A percentile compares a stretch with the other conserved stretches of the same genome.
These are phyloP conservation scores for Sturnus vulgaris DNA, from an alignment of 2,113 vertebrate genomes.

Conservation along the genomic window DNA sequence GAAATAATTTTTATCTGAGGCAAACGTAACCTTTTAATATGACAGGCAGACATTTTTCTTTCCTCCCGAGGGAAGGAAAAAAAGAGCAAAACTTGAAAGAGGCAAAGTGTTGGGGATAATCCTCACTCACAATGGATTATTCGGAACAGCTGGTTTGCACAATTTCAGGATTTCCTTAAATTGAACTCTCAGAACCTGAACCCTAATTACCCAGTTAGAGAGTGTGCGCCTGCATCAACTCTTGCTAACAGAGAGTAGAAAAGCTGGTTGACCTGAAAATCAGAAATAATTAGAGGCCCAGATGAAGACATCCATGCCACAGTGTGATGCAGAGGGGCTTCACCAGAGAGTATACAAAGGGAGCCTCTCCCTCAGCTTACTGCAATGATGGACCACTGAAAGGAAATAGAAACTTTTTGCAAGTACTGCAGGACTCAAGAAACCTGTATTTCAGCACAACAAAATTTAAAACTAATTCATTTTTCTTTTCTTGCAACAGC, in stretches of 20 bases:
- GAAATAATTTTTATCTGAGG: neutral
- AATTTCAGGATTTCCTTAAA: slow-evolving; percentile 51
- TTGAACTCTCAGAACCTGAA: slow-evolving; percentile 21
- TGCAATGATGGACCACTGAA: neutral
- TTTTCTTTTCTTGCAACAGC: neutral
- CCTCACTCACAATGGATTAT: slow-evolving; percentile 33
- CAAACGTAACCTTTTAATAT: neutral
- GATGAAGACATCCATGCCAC: neutral
- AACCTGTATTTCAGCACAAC: neutral
- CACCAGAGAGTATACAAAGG: too few species aligned
- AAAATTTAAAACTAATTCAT: neutral
- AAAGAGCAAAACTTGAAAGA: slow-evolving; percentile 8
- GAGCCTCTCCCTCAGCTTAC: neutral
- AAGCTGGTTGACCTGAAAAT: neutral
- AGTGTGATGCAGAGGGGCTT: neutral
- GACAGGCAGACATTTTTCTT: neutral
- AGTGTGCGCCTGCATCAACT: neutral
- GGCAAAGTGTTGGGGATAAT: slow-evolving; percentile 16
- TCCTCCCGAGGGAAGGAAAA: neutral
- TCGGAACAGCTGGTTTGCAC: slow-evolving; percentile 8
- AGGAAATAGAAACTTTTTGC: neutral
- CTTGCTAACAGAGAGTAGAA: neutral
- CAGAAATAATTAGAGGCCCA: neutral
- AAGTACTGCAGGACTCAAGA: neutral
- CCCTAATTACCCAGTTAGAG: neutral